A percentile compares a stretch with the other conserved stretches of the same genome.
These are phyloP conservation scores for Pelobates fuscus DNA, from an alignment of 2,113 vertebrate species.

Conservation along the genomic window DNA sequence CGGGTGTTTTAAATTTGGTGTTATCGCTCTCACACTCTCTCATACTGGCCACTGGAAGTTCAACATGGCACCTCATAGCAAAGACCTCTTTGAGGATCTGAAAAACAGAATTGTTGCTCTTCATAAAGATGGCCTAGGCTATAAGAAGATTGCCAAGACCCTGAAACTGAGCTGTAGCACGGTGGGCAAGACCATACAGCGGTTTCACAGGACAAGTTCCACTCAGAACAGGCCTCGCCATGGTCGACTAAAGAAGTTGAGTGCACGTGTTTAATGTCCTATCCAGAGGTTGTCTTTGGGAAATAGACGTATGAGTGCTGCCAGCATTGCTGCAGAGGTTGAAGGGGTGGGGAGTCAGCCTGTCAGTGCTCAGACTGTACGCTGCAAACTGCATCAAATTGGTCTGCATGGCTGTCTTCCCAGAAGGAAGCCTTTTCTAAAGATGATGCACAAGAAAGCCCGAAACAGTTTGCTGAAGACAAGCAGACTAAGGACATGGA, in stretches of 20 bases:
- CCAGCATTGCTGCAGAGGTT: slow-evolving; percentile 7
- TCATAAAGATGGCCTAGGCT: not conserved
- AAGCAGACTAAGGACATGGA: not conserved
- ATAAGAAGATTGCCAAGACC: too few relatives aligned
- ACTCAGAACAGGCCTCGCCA: slow-evolving; percentile 7
- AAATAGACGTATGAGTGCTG: slow-evolving; percentile 9
- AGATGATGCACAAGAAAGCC: slow-evolving; percentile 14
- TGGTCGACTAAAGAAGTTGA: not conserved
- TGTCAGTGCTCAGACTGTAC: slow-evolving; percentile 4
- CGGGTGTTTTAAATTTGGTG: not conserved
- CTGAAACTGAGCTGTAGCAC: too few relatives aligned
- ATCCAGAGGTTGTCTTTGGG: not conserved
- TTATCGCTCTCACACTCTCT: not conserved
- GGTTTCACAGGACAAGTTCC: not conserved
- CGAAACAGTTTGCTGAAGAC: slow-evolving; percentile 5
- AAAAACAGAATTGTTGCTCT: not conserved
- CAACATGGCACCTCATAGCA: slow-evolving; percentile 1
- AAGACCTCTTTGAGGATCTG: not conserved
- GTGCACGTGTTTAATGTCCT: not conserved
- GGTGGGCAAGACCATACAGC: not conserved
- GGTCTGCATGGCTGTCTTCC: slow-evolving; percentile 9
- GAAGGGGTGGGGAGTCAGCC: not conserved
- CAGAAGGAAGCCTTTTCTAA: not conserved
- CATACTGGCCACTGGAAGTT: slow-evolving; percentile 3
- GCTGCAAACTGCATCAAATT: slow-evolving; percentile 8